Base-by-base conservation (phyloP, 2,797 vertebrate genomes). In the Heteromormyrus szaboi region DNA sequence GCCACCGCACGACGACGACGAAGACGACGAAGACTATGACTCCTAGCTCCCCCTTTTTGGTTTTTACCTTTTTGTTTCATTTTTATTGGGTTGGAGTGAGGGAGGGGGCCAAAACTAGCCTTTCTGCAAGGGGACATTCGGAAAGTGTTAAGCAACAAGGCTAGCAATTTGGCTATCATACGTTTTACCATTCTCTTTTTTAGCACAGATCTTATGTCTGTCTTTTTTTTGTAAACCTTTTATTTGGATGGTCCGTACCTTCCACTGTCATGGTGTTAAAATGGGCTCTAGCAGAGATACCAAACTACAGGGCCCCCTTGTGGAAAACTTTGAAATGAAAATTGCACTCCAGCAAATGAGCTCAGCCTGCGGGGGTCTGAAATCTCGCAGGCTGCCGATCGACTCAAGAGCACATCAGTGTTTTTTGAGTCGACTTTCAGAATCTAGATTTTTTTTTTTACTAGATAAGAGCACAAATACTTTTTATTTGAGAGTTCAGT, bases 21-120 rank as follows among this genome's bases (percentile, higher is more conserved):
- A 87, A 50, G 93, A 94, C 0, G 94, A 95, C 86, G 94, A 95
- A 8, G 94, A 95, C 48, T 95, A 95, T 87, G 94, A 95, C 88
- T 95, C 94, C 89, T 95, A 95, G 93, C 92, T 65, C 88, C 88
- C 51, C 29, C 29, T 44, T 33, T 59, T 90, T 90, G 87, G 17
- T 19, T 79, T 89, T 81, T 81, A 62, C 87, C 84, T 54, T 72
- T 56, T 89, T 68, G 84, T 89, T 87, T 87, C 48, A 62, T 81
- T 53, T 84, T 87, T 89, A n/a, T 81, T 46, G 68, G 25, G 51
- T 87, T 48, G 50, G 68, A 51, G 88, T 44, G 50, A 37, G 25
- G 86, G 85, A 87, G 22, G 85, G 54, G 25, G 54, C 81, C 50
- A n/a, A 68, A 53, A 19, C 44, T 48, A 29, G 54, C 14, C 85